Base-by-base conservation (phyloP, 2,113 vertebrate genomes). In the Ploceus nigricollis region DNA sequence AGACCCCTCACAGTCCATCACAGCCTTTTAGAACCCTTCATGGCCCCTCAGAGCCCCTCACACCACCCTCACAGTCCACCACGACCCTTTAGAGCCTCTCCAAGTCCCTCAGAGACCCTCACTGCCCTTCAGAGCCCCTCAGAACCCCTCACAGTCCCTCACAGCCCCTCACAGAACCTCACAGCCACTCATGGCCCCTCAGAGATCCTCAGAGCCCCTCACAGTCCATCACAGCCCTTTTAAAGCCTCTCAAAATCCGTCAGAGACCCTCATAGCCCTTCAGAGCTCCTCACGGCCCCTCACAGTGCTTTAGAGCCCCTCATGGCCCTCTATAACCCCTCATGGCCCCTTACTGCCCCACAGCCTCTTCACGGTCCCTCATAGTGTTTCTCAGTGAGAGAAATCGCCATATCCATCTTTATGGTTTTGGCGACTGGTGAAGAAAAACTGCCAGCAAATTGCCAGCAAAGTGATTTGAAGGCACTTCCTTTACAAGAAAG, bases 21-120 rank as follows among this genome's bases (percentile, higher is more conserved):
- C n/a, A n/a, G n/a, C n/a, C n/a, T n/a, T n/a, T n/a, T n/a, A 68
- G 0, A 7, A 4, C 1, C 13, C 33, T 6, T 39, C 24, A 48
- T 1, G 7, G 10, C 15, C 15, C 22, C 6, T 23, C 4, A 54
- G 15, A 8, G 4, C 16, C 22, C 33, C 45, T 68, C n/a, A 37
- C 4, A 10, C 9, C 11, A 18, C 5, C 35, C 31, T 33, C 9
- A 9, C 1, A 5, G 4, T 10, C 7, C 54, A 14, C 23, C 33
- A 22, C 9, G 8, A 20, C 13, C n/a, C 56, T 16, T 75, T 13
- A 76, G 4, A 15, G 21, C 1, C 13, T 16, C 33, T 30, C 39
- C 18, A 3, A 13, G 7, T 7, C 12, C 54, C 14, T n/a, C 33
- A 10, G 21, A n/a, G 9, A 10, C 16, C 6, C 6, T n/a, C 27